phyloP scores from a whole-genome alignment of 2,888 invertebrate species.

The Resseliella maxima region DNA sequence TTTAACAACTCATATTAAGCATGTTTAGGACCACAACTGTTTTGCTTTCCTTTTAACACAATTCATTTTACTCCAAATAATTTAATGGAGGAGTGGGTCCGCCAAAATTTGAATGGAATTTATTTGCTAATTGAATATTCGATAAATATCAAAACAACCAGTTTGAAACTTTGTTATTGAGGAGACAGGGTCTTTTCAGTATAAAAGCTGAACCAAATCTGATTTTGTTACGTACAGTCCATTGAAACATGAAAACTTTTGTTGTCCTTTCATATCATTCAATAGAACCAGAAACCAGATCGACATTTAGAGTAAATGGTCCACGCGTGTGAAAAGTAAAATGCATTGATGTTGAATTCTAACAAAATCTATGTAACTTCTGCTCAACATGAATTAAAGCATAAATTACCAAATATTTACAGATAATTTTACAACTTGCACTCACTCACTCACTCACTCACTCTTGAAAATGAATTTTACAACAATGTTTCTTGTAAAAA shows the following conservation, averaged over 20 bases:
- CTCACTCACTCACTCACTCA: background rate
- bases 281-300: too few species aligned
- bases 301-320: background rate
- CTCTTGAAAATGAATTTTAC: background rate
- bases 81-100: too few species aligned
- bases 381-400: background rate
- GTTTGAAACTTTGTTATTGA: background rate
- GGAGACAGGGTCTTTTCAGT: background rate
- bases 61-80: background rate
- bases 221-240: background rate
- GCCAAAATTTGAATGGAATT: background rate
- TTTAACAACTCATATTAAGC: too few species aligned
- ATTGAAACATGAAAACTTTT: background rate
- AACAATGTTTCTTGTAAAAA: background rate
- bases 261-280: background rate
- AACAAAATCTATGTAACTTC: background rate
- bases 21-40: too few species aligned
- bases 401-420: slow-evolving; percentile 18
- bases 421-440: background rate
- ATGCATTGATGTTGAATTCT: background rate
- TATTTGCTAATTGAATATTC: background rate
- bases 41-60: too few species aligned
- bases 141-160: background rate
- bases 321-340: background rate
- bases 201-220: background rate